Base-by-base conservation (phyloP, 2,888 invertebrate genomes). In the Cybosia mesomella region DNA sequence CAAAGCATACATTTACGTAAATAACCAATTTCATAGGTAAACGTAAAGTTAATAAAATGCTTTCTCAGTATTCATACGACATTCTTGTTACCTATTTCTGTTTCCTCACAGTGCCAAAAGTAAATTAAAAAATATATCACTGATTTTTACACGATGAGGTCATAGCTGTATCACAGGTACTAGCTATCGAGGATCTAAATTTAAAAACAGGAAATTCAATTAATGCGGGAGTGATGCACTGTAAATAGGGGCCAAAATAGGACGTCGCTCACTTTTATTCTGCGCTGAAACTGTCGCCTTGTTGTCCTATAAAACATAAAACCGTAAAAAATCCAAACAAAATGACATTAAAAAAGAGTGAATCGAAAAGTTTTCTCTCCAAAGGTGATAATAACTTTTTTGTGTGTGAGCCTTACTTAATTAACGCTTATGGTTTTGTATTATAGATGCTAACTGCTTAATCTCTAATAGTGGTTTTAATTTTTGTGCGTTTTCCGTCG, bases 141-240 rank as follows among this genome's bases (percentile, higher is more conserved):
- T 68, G 66, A 62, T 66, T 66, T 70, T 68, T 32, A 61, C 66
- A 61, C 66, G 64, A 73, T 80, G 72, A 75, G 81, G 72, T 74
- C 76, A 65, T 72, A 53, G 22, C 49, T 11, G 59, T 64, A 62
- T 62, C 58, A 59, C 76, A 81, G 82, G 75, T 82, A 76, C 77
- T 66, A 82, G 77, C 80, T 77, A 77, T 77, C 81, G 82, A 82
- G 85, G 78, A 77, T 87, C 89, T 91, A 89, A 91, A 92, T 94
- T 89, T 91, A 91, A 90, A 93, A 91, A 88, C 93, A 92, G 94
- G 94, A 94, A 89, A 93, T 94, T 94, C 89, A 94, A 94, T 94
- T 93, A 90, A 90, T 88, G 87, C 78, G 84, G 85, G 88, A 89
- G 91, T 90, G 92, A 92, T 92, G 90, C 89, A 89, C 87, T 83